Base-by-base conservation (phyloP, 53 echinoderm and acorn worm genomes). In the Zoroaster sp. region DNA sequence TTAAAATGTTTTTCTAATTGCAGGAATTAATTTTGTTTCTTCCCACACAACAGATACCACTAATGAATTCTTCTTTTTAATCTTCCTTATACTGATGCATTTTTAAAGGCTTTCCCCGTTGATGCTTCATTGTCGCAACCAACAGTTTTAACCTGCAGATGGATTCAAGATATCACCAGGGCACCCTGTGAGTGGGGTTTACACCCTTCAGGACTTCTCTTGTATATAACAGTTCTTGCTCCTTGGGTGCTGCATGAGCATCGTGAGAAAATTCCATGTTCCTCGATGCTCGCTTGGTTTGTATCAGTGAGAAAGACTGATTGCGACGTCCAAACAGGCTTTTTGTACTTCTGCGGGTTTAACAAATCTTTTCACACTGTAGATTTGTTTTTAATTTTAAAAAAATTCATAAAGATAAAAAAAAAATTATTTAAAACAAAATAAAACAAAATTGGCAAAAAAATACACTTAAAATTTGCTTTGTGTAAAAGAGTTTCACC, bases 101-200 rank as follows among this genome's bases (percentile, higher is more conserved):
- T 85, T 85, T 45, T 85, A 25, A 85, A 70, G 85, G 51, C 71
- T 85, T 85, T 69, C 70, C 85, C 85, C 70, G 85, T 85, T 85
- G 85, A 85, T 85, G 85, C 85, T 49, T 67, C 66, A 81, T 81
- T 85, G 85, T 85, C 85, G 85, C 85, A 85, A 85, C 85, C 85
- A 85, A 71, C 85, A 85, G 85, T 85, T 85, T 85, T 85, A 85
- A 51, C 46, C 85, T 47, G 71, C 85, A 66, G 85, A 70, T 34
- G 85, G 85, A 85, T 18, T 17, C 68, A 45, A 68, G 75, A 46
- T 49, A 5, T 23, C 71, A 25, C 32, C 85, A 25, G n/a, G 34
- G 85, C 85, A 70, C 85, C 49, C 85, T 34, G 71, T 85, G 85
- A 66, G 85, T 85, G 85, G 85, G 85, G 46, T 85, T 38, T 43